Evolutionary conservation across 1,140 invertebrate genomes (phyloP), one percentile per base, ranked within the genome.

Genomic region (Myzus persicae): DNA sequence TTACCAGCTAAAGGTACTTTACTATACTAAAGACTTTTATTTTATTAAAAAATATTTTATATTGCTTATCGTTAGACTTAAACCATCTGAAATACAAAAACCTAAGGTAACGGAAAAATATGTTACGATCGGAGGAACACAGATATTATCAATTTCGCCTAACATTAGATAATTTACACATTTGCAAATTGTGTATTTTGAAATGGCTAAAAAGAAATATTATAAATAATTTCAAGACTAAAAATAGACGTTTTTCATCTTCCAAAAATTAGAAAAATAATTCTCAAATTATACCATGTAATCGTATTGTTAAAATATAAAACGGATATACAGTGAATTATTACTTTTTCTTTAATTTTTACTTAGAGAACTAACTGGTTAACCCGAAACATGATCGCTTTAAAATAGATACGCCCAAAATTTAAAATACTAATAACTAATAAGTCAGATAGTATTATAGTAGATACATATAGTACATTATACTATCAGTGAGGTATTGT

Each of bases 1-100:
- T n/a, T n/a, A 67, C 59, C 31, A 67, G 9, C 31, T n/a, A 67
- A 67, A 67, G 1, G 31, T 31, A 67, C 76, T 81, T n/a, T 81
- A 2, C 20, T 81, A 38, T 6, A 38, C 20, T 81, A 81, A 81
- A 81, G n/a, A 81, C 76, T 38, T 38, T 81, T 38, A 81, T 81
- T 81, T 81, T 81, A 81, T 38, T 81, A 38, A 81, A 81, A 81
- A 81, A 81, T 81, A 81, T 81, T 81, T 6, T 81, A 36, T 81
- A 38, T 81, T 81, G 20, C 9, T 67, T n/a, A 67, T 67, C 31
- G 31, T 31, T 31, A n/a, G n/a, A n/a, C n/a, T n/a, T n/a, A n/a
- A n/a, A 31, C 9, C 59, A 67, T 67, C 11, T 67, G 31, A 67
- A 67, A 31, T 67, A 4, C 59, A 3, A 67, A 3, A 31, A 11